Conservation (phyloP, 2,888 invertebrate genomes). For the Eupithecia subumbrata region DNA sequence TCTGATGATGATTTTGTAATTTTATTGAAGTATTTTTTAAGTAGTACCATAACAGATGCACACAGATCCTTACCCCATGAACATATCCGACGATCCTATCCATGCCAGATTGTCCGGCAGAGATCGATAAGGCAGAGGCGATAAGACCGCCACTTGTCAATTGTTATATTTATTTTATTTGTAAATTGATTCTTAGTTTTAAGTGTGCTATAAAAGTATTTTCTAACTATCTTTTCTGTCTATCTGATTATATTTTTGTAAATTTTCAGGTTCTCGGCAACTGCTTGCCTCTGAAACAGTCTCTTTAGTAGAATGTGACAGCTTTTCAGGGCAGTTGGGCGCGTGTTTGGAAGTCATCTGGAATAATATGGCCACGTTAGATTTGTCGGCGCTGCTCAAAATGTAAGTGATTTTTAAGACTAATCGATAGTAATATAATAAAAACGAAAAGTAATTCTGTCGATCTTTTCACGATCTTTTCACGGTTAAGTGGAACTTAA, state of each 20-base stretch:
- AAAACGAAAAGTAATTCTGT: neutral
- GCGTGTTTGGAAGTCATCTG: constrained; percentile 83
- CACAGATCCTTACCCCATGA: no score
- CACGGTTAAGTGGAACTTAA: neutral
- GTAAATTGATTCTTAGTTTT: no score
- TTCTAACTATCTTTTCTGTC: no score
- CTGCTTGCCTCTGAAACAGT: constrained; percentile 70
- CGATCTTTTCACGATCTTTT: no score
- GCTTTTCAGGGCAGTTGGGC: constrained; percentile 77
- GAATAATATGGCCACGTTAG: constrained; percentile 84
- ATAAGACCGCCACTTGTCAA: no score
- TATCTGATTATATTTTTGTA: constrained; percentile 36
- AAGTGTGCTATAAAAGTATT: no score
- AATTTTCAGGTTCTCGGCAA: constrained; percentile 57
- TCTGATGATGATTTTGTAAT: constrained; percentile 35
- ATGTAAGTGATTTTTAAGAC: constrained; percentile 59
- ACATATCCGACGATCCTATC: no score
- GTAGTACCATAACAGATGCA: no score
- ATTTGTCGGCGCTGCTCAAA: constrained; percentile 71
- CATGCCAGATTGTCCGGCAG: no score
- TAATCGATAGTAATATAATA: neutral
- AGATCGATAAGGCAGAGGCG: no score
- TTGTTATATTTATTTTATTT: no score
- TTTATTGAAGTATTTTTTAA: no score
- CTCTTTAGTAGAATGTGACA: constrained; percentile 78